Evolutionary conservation across 2,113 vertebrate species (phyloP), one percentile per base, ranked within the genome.

Genomic region (Onychostoma macrolepis): DNA sequence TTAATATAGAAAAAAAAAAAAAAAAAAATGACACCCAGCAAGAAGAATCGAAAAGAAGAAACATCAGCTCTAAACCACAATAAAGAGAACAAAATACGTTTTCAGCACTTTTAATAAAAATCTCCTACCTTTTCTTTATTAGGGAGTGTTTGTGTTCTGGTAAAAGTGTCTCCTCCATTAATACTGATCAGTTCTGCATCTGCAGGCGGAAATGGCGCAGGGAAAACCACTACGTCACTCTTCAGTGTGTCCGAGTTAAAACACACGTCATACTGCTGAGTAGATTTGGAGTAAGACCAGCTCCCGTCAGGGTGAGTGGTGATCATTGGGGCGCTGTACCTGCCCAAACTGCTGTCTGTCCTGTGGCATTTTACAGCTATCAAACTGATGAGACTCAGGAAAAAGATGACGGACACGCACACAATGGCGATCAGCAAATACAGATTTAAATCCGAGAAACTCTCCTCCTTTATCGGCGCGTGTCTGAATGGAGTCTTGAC

Each of bases 361-460:
- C 48, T 90, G 87, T 87, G 86, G 30, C 90, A 92, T 41, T 91
- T 90, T 1, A 91, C 80, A 76, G 89, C 86, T 84, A 91, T 90
- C 50, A 92, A 85, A 85, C 83, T 87, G 83, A 92, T 28, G 36
- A 91, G 82, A 28, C 89, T 92, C 78, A 92, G 41, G 13, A 92
- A 84, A 65, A 96, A 96, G 84, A 96, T 92, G 85, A 92, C 92
- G 1, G 94, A 96, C 90, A 96, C 86, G 0, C 94, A 94, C 26
- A 91, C 92, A 2, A 90, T 89, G 45, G 89, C 88, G 72, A 91
- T 90, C 56, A 90, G 86, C 53, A 90, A 76, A 84, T 91, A 89
- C 30, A 91, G 38, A 50, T 90, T 88, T 86, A 90, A 86, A 81
- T 89, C 87, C 43, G 88, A 88, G 67, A 90, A 90, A 19, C 28